Percentiles rank a stretch among this genome's conserved stretches.
These are phyloP conservation scores for Synergus laeviventris DNA, from an alignment of 2,888 invertebrate species.

Conservation along the genomic window DNA sequence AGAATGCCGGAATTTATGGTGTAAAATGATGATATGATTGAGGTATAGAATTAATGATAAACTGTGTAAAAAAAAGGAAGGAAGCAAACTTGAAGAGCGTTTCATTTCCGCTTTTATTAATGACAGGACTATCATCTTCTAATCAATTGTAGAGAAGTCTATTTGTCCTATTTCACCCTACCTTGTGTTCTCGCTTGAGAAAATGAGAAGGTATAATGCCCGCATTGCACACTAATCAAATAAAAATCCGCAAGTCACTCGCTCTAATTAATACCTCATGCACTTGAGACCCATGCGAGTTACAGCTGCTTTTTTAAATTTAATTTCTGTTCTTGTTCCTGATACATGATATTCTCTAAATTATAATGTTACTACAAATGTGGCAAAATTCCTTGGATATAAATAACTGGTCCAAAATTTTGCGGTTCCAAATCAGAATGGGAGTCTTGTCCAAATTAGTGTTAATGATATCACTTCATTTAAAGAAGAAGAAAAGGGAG, in stretches of 20 bases:
- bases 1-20: too few relatives aligned
- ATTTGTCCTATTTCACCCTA: slow-evolving; percentile 30
- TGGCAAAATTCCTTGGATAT: too few relatives aligned
- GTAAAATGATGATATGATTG: background rate
- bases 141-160: slow-evolving; percentile 17
- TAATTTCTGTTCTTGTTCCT: background rate
- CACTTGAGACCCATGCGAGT: slow-evolving; percentile 54
- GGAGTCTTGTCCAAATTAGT: too few relatives aligned
- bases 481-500: too few relatives aligned
- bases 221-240: slow-evolving; percentile 69
- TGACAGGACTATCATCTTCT: slow-evolving; percentile 32
- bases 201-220: slow-evolving; percentile 24
- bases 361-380: too few relatives aligned
- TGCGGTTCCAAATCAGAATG: too few relatives aligned
- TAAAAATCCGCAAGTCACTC: slow-evolving; percentile 58
- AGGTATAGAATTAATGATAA: background rate
- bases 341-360: background rate
- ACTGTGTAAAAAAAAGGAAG: background rate
- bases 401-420: too few relatives aligned
- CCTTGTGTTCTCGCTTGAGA: background rate
- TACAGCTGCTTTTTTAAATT: slow-evolving; percentile 15
- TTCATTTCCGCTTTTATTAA: slow-evolving; percentile 13
- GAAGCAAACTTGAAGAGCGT: background rate
- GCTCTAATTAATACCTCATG: slow-evolving; percentile 63
- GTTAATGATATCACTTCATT: too few relatives aligned